These are phyloP conservation scores for Orthonychiurus folsomi DNA, from an alignment of 2,888 invertebrate species.

Conservation along the genomic window DNA sequence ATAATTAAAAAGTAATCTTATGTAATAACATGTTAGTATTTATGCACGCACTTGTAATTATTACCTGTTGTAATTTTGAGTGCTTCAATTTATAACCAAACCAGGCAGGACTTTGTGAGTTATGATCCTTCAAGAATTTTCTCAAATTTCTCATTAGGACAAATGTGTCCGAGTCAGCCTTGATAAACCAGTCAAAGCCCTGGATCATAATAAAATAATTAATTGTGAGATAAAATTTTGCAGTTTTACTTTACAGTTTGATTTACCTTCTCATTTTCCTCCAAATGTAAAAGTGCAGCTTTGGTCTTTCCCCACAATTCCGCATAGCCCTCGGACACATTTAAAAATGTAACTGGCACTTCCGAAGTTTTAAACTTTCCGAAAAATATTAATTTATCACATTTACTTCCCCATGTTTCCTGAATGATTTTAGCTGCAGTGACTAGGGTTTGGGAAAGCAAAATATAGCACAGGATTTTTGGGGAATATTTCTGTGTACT, in stretches of 20 bases:
- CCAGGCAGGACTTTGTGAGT: constrained; percentile 26
- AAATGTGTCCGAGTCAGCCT: constrained; percentile 38
- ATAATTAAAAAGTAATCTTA: too few relatives aligned
- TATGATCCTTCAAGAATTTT: constrained; percentile 15
- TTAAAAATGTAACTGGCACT: constrained; percentile 25
- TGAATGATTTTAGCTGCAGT: constrained; percentile 27
- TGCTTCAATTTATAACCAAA: constrained; percentile 37
- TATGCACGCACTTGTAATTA: constrained; percentile 2
- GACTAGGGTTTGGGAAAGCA: constrained; percentile 23
- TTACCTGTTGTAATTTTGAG: constrained; percentile 23
- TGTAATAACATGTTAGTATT: constrained; percentile 3
- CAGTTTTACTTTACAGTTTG: not conserved
- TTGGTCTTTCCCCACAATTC: constrained; percentile 38
- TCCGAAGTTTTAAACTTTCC: constrained; percentile 28
- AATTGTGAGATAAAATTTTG: not conserved
- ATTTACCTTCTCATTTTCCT: constrained; percentile 18
- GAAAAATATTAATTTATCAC: constrained; percentile 36
- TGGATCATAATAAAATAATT: constrained; percentile 15
- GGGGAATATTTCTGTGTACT: too few relatives aligned
- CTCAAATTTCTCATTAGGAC: constrained; percentile 34
- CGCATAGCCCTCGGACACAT: constrained; percentile 33
- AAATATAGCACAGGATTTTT: constrained; percentile 34
- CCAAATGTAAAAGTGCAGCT: constrained; percentile 27
- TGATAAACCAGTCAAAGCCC: constrained; percentile 34
- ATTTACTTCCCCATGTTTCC: constrained; percentile 36